Percentiles rank a stretch among this genome's conserved stretches.
phyloP scores from a whole-genome alignment of 2,888 invertebrate species.

The Sympetrum striolatum region DNA sequence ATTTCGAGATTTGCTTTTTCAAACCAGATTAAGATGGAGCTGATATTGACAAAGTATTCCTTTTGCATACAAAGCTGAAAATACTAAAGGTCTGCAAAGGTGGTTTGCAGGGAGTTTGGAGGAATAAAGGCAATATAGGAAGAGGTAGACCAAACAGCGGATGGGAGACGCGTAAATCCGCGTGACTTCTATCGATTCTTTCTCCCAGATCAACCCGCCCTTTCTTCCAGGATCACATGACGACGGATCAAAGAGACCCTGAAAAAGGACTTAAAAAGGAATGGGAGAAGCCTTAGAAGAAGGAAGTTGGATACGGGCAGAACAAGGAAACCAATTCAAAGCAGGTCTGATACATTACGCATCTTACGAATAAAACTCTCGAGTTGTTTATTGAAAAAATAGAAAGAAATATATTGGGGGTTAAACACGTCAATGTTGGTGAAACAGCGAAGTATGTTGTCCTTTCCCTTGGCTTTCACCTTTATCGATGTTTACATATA shows the following conservation, averaged over 20 bases:
- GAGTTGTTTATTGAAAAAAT: no score
- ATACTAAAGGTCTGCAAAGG: no score
- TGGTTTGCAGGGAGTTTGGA: no score
- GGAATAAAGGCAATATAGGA: no score
- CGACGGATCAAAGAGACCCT: constrained; percentile 44
- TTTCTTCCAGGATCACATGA: constrained; percentile 55
- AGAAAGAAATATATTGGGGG: no score
- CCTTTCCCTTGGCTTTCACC: neutral
- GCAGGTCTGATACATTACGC: neutral
- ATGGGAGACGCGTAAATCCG: neutral
- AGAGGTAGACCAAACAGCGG: no score
- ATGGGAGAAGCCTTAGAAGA: neutral
- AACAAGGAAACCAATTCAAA: constrained; percentile 22
- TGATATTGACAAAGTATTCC: no score
- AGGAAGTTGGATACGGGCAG: constrained; percentile 42
- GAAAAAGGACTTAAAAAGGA: constrained; percentile 5
- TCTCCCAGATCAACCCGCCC: constrained; percentile 49
- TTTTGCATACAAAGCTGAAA: no score
- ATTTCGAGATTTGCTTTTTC: no score
- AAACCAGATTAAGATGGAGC: neutral
- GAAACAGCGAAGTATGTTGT: no score
- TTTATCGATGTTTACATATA: no score
- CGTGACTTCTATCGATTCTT: constrained; percentile 44
- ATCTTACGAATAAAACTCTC: neutral
- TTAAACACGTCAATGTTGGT: no score